Conservation (phyloP, 2,797 vertebrate species). For the Malacoctenus gilli region DNA sequence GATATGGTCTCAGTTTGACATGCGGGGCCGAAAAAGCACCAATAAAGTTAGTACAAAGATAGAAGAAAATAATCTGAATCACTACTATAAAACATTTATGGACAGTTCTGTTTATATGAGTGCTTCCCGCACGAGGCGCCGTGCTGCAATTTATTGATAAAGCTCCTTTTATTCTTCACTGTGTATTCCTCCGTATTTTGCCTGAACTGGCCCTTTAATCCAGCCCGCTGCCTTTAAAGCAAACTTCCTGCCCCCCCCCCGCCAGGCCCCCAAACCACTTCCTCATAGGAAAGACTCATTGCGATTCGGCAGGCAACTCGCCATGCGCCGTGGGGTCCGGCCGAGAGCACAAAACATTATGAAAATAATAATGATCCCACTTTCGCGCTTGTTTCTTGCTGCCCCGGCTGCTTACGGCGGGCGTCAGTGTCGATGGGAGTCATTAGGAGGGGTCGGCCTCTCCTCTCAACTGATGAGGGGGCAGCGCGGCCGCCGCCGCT, state of each 20-base stretch:
- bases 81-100: too few relatives aligned
- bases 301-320: slow-evolving; percentile 50
- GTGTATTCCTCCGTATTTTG: slow-evolving; percentile 10
- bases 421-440: slow-evolving; percentile 74
- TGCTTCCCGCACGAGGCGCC: too few relatives aligned
- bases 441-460: slow-evolving; percentile 69
- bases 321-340: slow-evolving; percentile 58
- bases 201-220: slow-evolving; percentile 39
- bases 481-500: slow-evolving; percentile 6
- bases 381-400: slow-evolving; percentile 65
- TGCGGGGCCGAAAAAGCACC: too few relatives aligned
- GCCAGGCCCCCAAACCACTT: slow-evolving; percentile 38
- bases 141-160: too few relatives aligned
- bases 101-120: too few relatives aligned
- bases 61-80: too few relatives aligned
- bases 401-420: slow-evolving; percentile 57
- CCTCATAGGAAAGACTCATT: slow-evolving; percentile 58
- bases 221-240: slow-evolving; percentile 46
- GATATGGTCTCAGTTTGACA: too few relatives aligned
- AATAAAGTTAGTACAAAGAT: too few relatives aligned
- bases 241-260: slow-evolving; percentile 36
- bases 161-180: not conserved
- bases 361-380: slow-evolving; percentile 79
- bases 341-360: slow-evolving; percentile 63
- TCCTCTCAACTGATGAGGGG: slow-evolving; percentile 68